Evolutionary conservation across 2,797 vertebrate species (phyloP).

Genomic region (Platyrinchus mystaceus): DNA sequence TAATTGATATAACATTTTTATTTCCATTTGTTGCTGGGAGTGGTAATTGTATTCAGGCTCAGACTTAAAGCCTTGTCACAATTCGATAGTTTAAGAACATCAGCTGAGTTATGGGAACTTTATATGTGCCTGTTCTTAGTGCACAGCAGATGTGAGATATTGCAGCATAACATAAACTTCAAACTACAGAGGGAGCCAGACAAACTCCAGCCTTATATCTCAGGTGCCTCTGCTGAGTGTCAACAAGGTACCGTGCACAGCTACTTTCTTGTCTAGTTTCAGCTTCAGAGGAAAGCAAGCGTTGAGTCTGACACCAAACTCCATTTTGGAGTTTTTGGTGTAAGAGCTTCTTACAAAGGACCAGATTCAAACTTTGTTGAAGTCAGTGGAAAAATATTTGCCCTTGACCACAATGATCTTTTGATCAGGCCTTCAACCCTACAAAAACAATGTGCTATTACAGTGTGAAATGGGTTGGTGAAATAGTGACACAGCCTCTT

Average conservation of each 20-base stretch:
- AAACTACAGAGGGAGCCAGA: neutral
- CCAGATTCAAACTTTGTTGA: neutral
- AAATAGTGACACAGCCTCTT: neutral
- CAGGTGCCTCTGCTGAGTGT: neutral
- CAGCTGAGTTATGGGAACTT: neutral
- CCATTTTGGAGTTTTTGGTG: neutral
- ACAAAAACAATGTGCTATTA: neutral
- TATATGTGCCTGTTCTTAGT: neutral
- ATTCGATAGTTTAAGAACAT: neutral
- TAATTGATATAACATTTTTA: neutral
- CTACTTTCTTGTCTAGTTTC: no score
- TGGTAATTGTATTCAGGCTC: neutral
- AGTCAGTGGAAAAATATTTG: neutral
- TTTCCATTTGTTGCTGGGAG: neutral
- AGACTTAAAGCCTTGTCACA: neutral
- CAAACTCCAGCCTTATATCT: fast-evolving
- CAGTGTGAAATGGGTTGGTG: neutral
- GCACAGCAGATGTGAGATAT: neutral
- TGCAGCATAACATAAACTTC: neutral
- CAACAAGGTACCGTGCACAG: neutral
- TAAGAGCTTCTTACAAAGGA: neutral
- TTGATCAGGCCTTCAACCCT: neutral
- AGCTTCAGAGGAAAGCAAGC: neutral
- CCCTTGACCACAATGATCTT: neutral
- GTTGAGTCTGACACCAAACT: neutral